These are phyloP conservation scores for Numenius phaeopus DNA, from an alignment of 2,797 vertebrate species.

Conservation along the genomic window DNA sequence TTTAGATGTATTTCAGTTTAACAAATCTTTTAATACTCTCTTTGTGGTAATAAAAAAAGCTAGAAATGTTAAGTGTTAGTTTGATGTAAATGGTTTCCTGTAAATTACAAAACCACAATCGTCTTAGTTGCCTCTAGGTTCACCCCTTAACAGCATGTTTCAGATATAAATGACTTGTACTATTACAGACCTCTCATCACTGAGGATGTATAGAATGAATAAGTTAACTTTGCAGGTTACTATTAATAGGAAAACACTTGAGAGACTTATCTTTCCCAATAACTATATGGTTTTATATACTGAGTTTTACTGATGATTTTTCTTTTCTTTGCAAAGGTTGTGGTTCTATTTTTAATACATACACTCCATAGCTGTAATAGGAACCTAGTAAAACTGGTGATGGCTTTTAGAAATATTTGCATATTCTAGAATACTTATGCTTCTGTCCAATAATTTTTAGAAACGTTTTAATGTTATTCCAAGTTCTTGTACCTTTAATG, in stretches of 20 bases:
- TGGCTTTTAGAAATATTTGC: not conserved
- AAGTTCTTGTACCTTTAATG: not conserved
- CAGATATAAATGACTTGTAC: not conserved
- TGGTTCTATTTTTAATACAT: not conserved
- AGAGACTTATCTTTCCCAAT: not conserved
- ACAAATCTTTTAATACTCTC: not conserved
- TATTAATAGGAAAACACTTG: not conserved
- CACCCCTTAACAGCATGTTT: not conserved
- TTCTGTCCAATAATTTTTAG: not conserved
- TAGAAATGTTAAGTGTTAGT: not conserved
- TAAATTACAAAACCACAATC: accelerated
- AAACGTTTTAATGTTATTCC: not conserved
- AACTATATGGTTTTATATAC: not conserved
- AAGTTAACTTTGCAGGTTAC: not conserved
- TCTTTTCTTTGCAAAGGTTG: not conserved
- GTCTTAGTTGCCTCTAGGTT: not conserved
- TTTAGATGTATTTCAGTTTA: not conserved
- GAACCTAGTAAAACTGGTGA: not conserved
- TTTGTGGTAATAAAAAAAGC: not conserved
- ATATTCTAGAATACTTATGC: not conserved
- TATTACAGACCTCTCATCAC: not conserved
- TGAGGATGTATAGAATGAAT: not conserved
- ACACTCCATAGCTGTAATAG: not conserved
- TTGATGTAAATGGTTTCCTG: not conserved
- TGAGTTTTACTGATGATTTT: not conserved